Percentiles rank a stretch among this genome's conserved stretches.
Conservation (phyloP, 1,140 invertebrate species). For the Drosophila truncata region DNA sequence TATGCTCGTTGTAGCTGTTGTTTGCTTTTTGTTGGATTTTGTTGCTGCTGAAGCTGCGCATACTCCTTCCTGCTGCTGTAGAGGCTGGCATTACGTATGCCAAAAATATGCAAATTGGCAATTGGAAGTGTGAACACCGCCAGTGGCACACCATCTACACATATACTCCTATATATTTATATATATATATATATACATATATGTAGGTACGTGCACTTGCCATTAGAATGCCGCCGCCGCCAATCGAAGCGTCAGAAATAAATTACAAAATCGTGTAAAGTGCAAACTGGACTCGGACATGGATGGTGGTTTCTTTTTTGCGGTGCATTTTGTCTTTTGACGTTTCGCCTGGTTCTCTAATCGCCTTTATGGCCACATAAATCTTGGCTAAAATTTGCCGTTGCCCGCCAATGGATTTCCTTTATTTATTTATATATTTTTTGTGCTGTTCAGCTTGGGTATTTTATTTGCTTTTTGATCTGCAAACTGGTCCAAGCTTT, state of each 20-base stretch:
- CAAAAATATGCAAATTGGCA: slow-evolving; percentile 81
- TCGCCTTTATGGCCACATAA: slow-evolving; percentile 82
- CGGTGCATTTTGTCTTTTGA: slow-evolving; percentile 71
- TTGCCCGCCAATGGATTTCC: slow-evolving; percentile 73
- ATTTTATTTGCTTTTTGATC: slow-evolving; percentile 63
- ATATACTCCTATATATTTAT: slow-evolving; percentile 2
- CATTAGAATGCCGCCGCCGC: slow-evolving; percentile 69
- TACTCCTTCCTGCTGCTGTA: slow-evolving; percentile 9
- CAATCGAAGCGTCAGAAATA: slow-evolving; percentile 81
- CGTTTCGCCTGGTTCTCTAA: slow-evolving; percentile 71
- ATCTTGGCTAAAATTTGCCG: slow-evolving; percentile 79
- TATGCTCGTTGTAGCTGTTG: slow-evolving; percentile 44
- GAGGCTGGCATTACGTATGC: slow-evolving; percentile 73
- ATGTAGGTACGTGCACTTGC: slow-evolving; percentile 62
- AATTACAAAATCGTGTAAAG: slow-evolving; percentile 82
- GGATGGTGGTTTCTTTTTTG: slow-evolving; percentile 41
- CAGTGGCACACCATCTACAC: slow-evolving; percentile 54
- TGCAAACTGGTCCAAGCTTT: slow-evolving; percentile 75
- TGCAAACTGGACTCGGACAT: slow-evolving; percentile 72
- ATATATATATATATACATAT: neutral
- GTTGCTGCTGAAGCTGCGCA: slow-evolving; percentile 2
- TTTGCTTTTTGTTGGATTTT: neutral
- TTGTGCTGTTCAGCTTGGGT: slow-evolving; percentile 17
- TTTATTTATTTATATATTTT: slow-evolving; percentile 50
- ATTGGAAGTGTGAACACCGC: slow-evolving; percentile 81